Percentiles rank a stretch among this genome's conserved stretches.
Conservation (phyloP, 2,888 invertebrate species). For the Heliconius sara region DNA sequence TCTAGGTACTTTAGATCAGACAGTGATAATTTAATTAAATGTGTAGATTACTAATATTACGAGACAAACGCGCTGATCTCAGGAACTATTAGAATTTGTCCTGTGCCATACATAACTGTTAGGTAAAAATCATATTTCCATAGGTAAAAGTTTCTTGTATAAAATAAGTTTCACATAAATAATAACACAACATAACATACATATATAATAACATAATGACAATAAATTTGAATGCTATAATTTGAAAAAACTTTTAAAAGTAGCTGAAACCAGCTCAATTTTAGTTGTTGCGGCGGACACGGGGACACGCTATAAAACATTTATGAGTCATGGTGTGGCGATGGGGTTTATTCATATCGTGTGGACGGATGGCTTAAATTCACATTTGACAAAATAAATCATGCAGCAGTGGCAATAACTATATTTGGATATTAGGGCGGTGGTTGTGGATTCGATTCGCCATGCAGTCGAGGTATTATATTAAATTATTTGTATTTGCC, state of each 20-base stretch:
- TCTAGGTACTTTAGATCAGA: too few species aligned
- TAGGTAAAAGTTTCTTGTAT: background rate
- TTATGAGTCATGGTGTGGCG: slow-evolving; percentile 8
- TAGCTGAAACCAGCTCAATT: background rate
- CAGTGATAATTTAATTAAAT: too few species aligned
- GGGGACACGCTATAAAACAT: slow-evolving; percentile 23
- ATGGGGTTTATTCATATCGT: slow-evolving; percentile 2
- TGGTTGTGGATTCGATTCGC: background rate
- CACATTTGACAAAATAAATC: background rate
- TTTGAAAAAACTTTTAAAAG: slow-evolving; percentile 12
- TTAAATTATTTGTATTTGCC: too few species aligned
- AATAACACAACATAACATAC: too few species aligned
- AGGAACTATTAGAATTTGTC: too few species aligned
- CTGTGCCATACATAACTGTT: too few species aligned
- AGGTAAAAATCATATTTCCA: too few species aligned
- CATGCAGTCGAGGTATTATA: background rate
- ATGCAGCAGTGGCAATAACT: background rate
- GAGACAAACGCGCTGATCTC: too few species aligned
- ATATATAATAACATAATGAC: slow-evolving; percentile 2
- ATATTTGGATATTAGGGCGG: background rate
- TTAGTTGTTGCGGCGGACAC: background rate
- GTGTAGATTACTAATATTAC: too few species aligned
- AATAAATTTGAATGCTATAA: background rate
- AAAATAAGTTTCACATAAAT: background rate
- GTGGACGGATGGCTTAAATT: slow-evolving; percentile 5